Base-by-base conservation (phyloP, 2,113 vertebrate genomes). In the Laticauda laticaudata region DNA sequence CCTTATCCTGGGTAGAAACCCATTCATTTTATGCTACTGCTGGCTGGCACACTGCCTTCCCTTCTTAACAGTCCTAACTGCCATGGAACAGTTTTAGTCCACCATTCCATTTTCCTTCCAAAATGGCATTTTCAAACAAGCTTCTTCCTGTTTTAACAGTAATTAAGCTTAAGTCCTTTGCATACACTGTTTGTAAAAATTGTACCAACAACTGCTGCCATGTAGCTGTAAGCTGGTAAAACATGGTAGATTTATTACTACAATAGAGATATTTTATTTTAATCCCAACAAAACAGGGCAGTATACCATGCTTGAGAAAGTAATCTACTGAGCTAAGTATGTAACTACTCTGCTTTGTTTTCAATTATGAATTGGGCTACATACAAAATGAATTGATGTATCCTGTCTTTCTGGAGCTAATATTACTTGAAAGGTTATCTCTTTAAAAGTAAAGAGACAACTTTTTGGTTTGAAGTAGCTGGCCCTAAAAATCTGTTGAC, bases 281-380 rank as follows among this genome's bases (percentile, higher is more conserved):
- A 29, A 54, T 34, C 10, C 24, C 45, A 20, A 56, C 11, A 64
- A 29, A n/a, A 29, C 29, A 29, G 34, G 18, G 29, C 55, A 18
- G 92, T 95, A 18, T 92, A 15, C n/a, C 12, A 11, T 92, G 34
- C 14, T 61, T 61, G 94, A 93, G 23, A 54, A n/a, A 4, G 12
- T 87, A 85, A 95, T 56, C 81, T 94, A 94, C 20, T 56, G 89
- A 81, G 90, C 57, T 92, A 93, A 89, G 90, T 9, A 29, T 93
- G 86, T 89, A 94, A 94, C 93, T 93, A 92, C 95, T 92, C 94
- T 92, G 45, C 91, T 96, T 94, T 94, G 95, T 92, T 81, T 81
- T 81, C 75, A 43, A 21, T 43, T 81, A 43, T 81, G 34, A 43
- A 81, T 81, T 81, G 75, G 61, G 75, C 24, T 89, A 75, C 61